phyloP scores from a whole-genome alignment of 2,113 vertebrate genomes.

The Rynchops niger region DNA sequence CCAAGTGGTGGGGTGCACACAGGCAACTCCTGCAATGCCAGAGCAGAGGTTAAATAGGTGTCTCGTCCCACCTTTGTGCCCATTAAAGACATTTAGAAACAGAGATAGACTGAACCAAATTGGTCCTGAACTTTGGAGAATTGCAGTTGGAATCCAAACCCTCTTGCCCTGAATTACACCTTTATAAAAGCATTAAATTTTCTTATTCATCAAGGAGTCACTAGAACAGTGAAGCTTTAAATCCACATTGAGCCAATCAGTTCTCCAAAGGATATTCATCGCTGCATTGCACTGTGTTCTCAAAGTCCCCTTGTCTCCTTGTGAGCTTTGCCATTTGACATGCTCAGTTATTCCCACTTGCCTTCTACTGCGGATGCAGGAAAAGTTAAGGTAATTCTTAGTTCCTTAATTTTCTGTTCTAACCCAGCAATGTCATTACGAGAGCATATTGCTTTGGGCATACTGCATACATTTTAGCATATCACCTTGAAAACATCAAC shows the following conservation, averaged over 20 bases:
- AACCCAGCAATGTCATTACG: background rate
- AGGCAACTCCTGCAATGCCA: background rate
- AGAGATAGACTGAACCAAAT: background rate
- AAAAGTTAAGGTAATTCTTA: background rate
- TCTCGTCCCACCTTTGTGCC: background rate
- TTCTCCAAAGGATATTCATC: background rate
- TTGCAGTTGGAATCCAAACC: background rate
- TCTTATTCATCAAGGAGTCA: background rate
- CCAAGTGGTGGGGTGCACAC: background rate
- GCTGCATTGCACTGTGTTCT: background rate
- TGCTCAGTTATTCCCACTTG: background rate
- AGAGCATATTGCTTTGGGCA: background rate
- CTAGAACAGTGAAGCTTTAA: background rate
- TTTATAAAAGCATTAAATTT: background rate
- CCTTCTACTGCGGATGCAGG: background rate
- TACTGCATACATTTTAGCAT: background rate
- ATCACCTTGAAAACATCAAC: slow-evolving; percentile 1
- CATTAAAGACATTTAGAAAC: background rate
- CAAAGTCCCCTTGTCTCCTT: background rate
- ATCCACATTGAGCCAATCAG: background rate
- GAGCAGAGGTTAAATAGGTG: background rate
- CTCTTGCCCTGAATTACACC: background rate
- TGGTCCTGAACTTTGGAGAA: background rate
- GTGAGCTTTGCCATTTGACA: background rate
- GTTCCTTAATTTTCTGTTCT: background rate